Evolutionary conservation across 2,888 invertebrate genomes (phyloP).

Genomic region (Brenthis ino): DNA sequence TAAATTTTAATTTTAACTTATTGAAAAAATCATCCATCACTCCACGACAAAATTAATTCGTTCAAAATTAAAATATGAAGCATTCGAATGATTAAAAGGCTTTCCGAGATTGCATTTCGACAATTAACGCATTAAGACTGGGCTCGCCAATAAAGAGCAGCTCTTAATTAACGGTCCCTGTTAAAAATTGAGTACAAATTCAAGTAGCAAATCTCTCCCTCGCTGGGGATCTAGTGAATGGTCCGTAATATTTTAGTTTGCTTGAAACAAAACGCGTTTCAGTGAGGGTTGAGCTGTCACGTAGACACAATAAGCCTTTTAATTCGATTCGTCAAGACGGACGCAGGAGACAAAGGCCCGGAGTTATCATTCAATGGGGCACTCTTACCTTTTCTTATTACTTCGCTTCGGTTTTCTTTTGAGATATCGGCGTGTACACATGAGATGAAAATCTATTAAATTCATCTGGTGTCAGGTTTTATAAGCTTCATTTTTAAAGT

Average conservation of each 20-base stretch:
- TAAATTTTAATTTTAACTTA: constrained; percentile 45
- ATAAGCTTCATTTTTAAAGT: not conserved
- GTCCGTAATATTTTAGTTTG: constrained; percentile 82
- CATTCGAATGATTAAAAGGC: constrained; percentile 75
- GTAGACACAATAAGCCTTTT: constrained; percentile 83
- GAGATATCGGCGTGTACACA: constrained; percentile 59
- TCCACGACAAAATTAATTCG: constrained; percentile 49
- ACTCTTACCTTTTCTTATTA: constrained; percentile 82
- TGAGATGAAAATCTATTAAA: constrained; percentile 39
- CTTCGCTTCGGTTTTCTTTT: constrained; percentile 74
- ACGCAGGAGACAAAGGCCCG: constrained; percentile 76
- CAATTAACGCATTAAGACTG: constrained; percentile 82
- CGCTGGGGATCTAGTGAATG: constrained; percentile 74
- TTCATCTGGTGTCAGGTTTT: not conserved
- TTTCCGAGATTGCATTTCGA: constrained; percentile 79
- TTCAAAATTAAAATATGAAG: constrained; percentile 75
- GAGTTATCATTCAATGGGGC: constrained; percentile 83
- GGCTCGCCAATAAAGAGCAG: constrained; percentile 77
- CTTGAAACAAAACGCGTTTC: constrained; percentile 75
- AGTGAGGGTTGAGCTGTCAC: constrained; percentile 73
- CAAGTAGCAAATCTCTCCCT: constrained; percentile 72
- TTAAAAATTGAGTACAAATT: constrained; percentile 83
- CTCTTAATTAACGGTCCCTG: constrained; percentile 80
- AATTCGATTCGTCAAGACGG: constrained; percentile 82
- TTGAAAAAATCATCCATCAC: constrained; percentile 59